Evolutionary conservation across 2,113 vertebrate species (phyloP).

Genomic region (Triplophysa dalaica): DNA sequence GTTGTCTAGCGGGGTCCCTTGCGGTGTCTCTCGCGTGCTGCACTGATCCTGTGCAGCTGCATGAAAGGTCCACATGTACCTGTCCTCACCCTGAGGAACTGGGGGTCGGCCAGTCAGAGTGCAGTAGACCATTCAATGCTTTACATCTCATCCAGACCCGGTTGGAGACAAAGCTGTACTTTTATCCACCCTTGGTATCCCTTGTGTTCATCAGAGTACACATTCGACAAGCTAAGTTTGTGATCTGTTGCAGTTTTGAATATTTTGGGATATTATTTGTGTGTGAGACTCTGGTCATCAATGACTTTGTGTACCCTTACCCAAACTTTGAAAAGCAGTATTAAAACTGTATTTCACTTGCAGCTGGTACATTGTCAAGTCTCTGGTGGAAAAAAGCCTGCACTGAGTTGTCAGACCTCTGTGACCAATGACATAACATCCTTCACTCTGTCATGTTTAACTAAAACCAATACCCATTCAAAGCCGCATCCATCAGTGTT

Average conservation of each 20-base stretch:
- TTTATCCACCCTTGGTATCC: slow-evolving; percentile 29
- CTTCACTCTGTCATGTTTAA: slow-evolving; percentile 84
- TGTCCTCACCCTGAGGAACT: slow-evolving; percentile 58
- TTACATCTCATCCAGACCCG: slow-evolving; percentile 60
- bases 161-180: slow-evolving; percentile 52
- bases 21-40: slow-evolving; percentile 59
- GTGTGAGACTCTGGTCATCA: background rate
- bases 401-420: slow-evolving; percentile 71
- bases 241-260: background rate
- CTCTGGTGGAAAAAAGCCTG: slow-evolving; percentile 60
- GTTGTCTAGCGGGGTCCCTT: slow-evolving; percentile 56
- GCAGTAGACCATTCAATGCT: slow-evolving; percentile 62
- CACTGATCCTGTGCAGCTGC: slow-evolving; percentile 68
- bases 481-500: slow-evolving; percentile 82
- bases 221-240: background rate
- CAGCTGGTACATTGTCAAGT: slow-evolving; percentile 68
- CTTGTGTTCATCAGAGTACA: background rate
- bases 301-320: background rate
- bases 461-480: slow-evolving; percentile 81
- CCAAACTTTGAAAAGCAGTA: slow-evolving; percentile 19
- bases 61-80: slow-evolving; percentile 61
- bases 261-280: background rate
- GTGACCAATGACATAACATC: slow-evolving; percentile 77
- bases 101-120: slow-evolving; percentile 56
- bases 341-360: slow-evolving; percentile 63